Base-by-base conservation (phyloP, 2,797 vertebrate species). In the Zalophus californianus region DNA sequence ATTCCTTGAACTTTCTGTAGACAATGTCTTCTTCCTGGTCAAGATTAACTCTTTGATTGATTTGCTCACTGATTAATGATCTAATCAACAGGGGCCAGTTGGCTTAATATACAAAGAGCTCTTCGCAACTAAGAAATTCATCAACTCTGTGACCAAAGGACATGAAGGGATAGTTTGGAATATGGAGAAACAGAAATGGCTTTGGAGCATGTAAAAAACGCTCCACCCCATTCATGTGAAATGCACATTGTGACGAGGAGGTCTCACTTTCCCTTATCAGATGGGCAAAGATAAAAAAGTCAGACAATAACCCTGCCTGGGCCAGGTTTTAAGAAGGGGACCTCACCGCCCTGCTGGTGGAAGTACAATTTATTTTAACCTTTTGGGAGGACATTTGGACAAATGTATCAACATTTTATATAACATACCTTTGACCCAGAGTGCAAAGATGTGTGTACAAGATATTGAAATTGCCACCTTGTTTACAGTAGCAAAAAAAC, bases 191-290 rank as follows among this genome's bases (percentile, higher is more conserved):
- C 20, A n/a, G 68, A 94, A 96, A 60, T 16, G 29, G 62, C 56
- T 97, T 44, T 35, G 54, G 60, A 82, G 56, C 16, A 29, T 23
- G 44, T 66, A 50, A 29, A 60, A 44, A 77, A 14, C 0, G 44
- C 66, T 29, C 89, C 88, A 68, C 64, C 94, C 20, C 20, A 27
- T 32, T 86, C 35, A 29, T 32, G 41, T 23, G 86, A 93, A 66
- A 75, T 87, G 52, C 70, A 94, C 25, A 77, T 29, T 14, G 41
- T 83, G 75, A 83, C 38, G 11, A 2, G 38, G 75, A 66, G 41
- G 58, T 32, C 78, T 44, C 52, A 23, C 32, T 66, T 83, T 66
- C 58, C 66, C 85, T 94, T 84, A 77, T 94, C 97, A 92, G 73
- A 72, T 54, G 29, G 35, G 50, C 35, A 75, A 83, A 85, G 95